Conservation (phyloP, 2,113 vertebrate genomes). For the Heterotis niloticus region DNA sequence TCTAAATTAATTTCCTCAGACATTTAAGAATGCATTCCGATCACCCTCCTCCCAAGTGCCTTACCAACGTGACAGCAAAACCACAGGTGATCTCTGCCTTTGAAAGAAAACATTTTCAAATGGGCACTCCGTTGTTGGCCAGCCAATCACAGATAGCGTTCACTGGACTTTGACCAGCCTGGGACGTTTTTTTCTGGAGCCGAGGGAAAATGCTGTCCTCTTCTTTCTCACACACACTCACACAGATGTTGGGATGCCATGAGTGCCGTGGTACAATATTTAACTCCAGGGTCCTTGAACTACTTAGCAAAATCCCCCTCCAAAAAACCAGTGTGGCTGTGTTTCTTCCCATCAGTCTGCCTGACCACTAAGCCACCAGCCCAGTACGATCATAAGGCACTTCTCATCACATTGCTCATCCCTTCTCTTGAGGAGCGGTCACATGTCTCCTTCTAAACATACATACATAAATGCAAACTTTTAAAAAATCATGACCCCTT, state of each 20-base stretch:
- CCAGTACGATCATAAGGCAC: too few species aligned
- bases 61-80: too few species aligned
- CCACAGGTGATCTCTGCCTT: not conserved
- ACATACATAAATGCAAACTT: too few species aligned
- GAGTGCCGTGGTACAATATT: not conserved
- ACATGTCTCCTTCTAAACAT: too few species aligned
- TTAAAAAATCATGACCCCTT: not conserved
- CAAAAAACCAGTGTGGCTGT: not conserved
- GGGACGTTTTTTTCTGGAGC: not conserved
- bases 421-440: too few species aligned
- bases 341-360: too few species aligned
- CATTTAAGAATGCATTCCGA: too few species aligned
- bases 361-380: too few species aligned
- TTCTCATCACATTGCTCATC: too few species aligned
- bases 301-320: not conserved
- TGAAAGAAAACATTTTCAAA: constrained; percentile 14
- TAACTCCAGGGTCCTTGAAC: constrained; percentile 4
- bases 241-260: constrained; percentile 1
- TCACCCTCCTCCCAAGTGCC: too few species aligned
- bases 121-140: not conserved
- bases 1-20: not conserved
- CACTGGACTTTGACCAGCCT: constrained; percentile 13
- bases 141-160: not conserved
- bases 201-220: not conserved
- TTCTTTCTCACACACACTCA: not conserved